These are phyloP conservation scores for Stenopsyche tienmushanensis DNA, from an alignment of 1,140 invertebrate genomes.

Conservation along the genomic window DNA sequence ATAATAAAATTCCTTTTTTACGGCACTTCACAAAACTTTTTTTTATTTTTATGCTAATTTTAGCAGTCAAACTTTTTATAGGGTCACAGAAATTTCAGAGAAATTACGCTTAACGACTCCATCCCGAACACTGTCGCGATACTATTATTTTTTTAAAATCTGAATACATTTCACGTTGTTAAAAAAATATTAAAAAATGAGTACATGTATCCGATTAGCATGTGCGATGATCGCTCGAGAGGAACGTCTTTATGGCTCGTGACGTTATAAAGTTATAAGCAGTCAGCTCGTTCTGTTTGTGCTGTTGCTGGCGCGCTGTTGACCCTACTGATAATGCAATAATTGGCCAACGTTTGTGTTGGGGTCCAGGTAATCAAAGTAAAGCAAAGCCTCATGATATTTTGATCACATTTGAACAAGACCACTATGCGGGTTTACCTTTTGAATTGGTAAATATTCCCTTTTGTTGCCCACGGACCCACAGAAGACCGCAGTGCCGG, in stretches of 20 bases:
- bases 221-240: not conserved
- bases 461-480: not conserved
- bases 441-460: constrained; percentile 14
- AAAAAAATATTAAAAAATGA: too few relatives aligned
- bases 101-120: too few relatives aligned
- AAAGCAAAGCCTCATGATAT: constrained; percentile 22
- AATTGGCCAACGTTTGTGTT: constrained; percentile 12
- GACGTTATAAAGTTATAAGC: not conserved
- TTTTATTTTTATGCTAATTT: too few relatives aligned
- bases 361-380: constrained; percentile 13
- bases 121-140: too few relatives aligned
- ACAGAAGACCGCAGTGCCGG: too few relatives aligned
- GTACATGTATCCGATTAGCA: too few relatives aligned
- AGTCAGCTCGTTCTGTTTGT: not conserved
- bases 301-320: not conserved
- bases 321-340: constrained; percentile 29
- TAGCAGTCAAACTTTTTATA: too few relatives aligned
- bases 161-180: too few relatives aligned
- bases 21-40: too few relatives aligned
- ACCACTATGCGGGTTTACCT: constrained; percentile 6
- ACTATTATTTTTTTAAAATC: too few relatives aligned
- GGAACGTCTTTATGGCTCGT: not conserved
- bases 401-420: constrained; percentile 28
- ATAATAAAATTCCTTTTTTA: too few relatives aligned
- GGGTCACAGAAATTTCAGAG: too few relatives aligned